phyloP scores from a whole-genome alignment of 2,113 vertebrate genomes.

The Pyxicephalus adspersus region DNA sequence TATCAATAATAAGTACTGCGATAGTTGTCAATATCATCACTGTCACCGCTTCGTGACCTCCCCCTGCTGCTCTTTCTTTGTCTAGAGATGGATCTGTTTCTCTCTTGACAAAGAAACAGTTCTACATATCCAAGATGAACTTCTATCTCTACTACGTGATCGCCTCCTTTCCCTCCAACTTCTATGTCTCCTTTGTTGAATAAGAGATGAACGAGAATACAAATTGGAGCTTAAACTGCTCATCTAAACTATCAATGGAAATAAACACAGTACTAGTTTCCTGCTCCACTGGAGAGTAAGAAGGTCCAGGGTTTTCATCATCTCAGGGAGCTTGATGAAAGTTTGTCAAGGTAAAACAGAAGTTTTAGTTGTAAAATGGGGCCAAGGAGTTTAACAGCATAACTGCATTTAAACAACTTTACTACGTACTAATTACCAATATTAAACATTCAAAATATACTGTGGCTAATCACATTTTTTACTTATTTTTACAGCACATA shows the following conservation, averaged over 20 bases:
- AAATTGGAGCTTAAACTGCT: conserved; percentile 71
- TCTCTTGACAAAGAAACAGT: conserved; percentile 69
- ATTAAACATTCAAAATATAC: too few species aligned
- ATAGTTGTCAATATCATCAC: conserved; percentile 70
- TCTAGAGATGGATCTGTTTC: conserved; percentile 71
- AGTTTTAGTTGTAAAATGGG: too few species aligned
- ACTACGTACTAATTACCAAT: too few species aligned
- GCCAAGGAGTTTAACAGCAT: too few species aligned
- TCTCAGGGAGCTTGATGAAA: conserved; percentile 90
- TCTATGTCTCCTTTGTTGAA: conserved; percentile 70
- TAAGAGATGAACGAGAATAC: conserved; percentile 59
- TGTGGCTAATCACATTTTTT: too few species aligned
- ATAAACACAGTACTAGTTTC: conserved; percentile 68
- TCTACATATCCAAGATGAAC: conserved; percentile 70
- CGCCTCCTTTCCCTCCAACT: conserved; percentile 68
- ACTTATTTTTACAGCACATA: too few species aligned
- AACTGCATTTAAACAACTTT: too few species aligned
- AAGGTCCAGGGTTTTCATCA: conserved; percentile 89
- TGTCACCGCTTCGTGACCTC: conserved; percentile 72
- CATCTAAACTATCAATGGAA: conserved; percentile 79
- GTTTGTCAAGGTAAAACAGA: too few species aligned
- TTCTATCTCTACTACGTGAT: conserved; percentile 71
- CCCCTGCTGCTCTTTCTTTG: conserved; percentile 71
- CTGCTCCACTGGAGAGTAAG: conserved; percentile 82
- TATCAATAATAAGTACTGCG: conserved; percentile 72